phyloP scores from a whole-genome alignment of 2,113 vertebrate genomes.

The Gracilinanus agilis region DNA sequence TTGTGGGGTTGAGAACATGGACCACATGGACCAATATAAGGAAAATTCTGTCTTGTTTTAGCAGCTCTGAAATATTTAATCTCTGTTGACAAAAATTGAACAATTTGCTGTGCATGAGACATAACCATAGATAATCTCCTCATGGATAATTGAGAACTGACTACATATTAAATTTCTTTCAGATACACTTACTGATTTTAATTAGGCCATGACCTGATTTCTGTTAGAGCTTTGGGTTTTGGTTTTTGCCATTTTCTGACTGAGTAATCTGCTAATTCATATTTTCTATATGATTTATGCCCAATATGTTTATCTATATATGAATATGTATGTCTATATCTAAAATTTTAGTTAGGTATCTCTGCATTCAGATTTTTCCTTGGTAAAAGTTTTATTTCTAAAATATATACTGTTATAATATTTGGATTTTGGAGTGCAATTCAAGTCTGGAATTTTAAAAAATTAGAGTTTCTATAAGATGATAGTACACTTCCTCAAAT shows the following conservation, averaged over 20 bases:
- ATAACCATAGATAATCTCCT: neutral
- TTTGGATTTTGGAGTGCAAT: neutral
- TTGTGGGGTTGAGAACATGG: neutral
- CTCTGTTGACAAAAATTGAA: neutral
- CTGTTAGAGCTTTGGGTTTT: neutral
- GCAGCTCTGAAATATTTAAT: neutral
- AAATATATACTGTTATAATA: neutral
- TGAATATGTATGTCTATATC: neutral
- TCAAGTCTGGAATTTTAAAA: neutral
- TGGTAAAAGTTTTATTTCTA: slow-evolving; percentile 9
- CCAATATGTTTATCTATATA: neutral
- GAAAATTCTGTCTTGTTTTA: neutral
- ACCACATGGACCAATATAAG: neutral
- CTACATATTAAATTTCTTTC: neutral
- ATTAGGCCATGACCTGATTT: neutral
- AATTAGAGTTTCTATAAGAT: too few relatives aligned
- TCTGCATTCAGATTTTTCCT: neutral
- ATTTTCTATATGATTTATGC: neutral
- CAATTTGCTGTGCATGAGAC: neutral
- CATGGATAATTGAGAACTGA: neutral
- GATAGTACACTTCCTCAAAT: neutral
- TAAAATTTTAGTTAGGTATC: neutral
- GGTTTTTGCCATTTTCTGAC: neutral
- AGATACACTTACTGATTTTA: neutral
- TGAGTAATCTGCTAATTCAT: neutral